These are phyloP conservation scores for Rhincodon typus DNA, from an alignment of 2,797 vertebrate species.

Conservation along the genomic window DNA sequence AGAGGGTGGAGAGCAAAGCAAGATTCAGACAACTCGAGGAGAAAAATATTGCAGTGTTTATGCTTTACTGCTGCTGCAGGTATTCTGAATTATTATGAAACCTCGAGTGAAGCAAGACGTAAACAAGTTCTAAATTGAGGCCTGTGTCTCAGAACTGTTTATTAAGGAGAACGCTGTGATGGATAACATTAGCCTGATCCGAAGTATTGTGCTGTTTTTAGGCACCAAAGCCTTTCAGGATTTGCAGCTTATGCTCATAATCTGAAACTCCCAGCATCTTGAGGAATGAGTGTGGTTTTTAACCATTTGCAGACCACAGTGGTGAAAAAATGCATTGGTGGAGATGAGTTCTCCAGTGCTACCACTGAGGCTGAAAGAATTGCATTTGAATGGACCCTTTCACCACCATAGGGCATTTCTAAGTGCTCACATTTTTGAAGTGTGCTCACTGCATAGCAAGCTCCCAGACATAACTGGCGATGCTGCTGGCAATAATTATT, in stretches of 20 bases:
- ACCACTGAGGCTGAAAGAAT: background rate
- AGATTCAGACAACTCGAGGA: background rate
- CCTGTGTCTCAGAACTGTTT: background rate
- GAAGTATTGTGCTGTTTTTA: slow-evolving; percentile 19
- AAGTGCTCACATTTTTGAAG: background rate
- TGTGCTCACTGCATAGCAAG: background rate
- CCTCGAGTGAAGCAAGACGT: background rate
- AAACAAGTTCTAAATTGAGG: background rate
- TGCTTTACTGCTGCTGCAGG: background rate
- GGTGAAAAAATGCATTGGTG: background rate
- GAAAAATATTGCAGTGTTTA: background rate
- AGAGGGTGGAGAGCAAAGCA: background rate
- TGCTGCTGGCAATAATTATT: background rate
- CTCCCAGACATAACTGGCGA: background rate
- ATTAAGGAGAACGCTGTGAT: background rate
- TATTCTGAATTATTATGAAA: background rate
- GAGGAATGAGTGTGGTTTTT: background rate
- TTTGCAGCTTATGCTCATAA: background rate
- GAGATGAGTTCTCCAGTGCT: background rate
- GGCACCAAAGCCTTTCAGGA: background rate
- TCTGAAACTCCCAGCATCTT: background rate
- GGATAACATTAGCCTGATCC: background rate
- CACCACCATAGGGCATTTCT: background rate
- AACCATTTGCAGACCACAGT: background rate
- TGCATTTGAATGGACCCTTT: background rate